Base-by-base conservation (phyloP, 2,797 vertebrate genomes). In the Halcyon leucocephala region DNA sequence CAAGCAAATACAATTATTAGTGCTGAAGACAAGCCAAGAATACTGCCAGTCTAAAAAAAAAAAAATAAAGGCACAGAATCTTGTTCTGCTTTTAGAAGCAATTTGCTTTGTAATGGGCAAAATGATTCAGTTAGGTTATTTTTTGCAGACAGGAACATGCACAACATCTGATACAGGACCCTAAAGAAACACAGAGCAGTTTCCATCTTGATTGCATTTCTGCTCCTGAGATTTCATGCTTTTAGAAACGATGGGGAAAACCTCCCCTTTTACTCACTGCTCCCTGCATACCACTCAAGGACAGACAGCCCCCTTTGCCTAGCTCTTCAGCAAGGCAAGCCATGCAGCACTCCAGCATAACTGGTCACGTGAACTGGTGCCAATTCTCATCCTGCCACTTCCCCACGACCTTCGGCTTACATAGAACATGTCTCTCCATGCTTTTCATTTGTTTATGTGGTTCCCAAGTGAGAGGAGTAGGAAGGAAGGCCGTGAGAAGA, bases 1-100 rank as follows among this genome's bases (percentile, higher is more conserved):
- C 64, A 93, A 93, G 70, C 85, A 95, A 93, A 88, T 92, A 29
- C 4, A 87, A 94, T 94, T 69, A 93, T 74, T 69, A 83, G 76
- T 74, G 55, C 41, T 90, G 90, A 93, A 95, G 60, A 73, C 73
- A 90, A 89, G 88, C 77, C 91, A 95, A 80, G 67, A 82, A 58
- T 80, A 79, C 72, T 73, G 62, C 73, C 91, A 82, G 65, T 76
- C 35, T 25, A 71, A 92, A 65, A 64, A 77, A 52, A 28, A 28
- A 44, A 44, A 44, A 44, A 44, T 21, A 44, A 44, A 44, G 10
- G 46, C 64, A 69, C 54, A 76, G 65, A 61, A 60, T 86, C 69
- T 74, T 62, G 10, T 71, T 20, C n/a, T 88, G 84, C 65, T 66
- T 87, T 90, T 49, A 87, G 64, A 80, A 90, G 52, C 66, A 49